These are phyloP conservation scores for Pantala flavescens DNA, from an alignment of 1,140 invertebrate species.

Conservation along the genomic window DNA sequence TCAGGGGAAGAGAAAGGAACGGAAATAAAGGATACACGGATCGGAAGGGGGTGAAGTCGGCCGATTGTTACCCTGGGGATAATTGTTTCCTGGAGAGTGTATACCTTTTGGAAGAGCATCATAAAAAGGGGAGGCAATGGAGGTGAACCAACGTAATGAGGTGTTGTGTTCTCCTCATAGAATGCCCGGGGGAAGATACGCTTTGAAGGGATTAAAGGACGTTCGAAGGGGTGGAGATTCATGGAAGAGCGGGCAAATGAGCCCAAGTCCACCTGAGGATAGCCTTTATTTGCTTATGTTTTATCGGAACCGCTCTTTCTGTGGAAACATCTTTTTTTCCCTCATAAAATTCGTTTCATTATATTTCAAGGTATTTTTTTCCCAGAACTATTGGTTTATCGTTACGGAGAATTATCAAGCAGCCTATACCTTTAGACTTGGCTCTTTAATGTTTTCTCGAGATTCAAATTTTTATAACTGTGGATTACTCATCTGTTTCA, in stretches of 20 bases:
- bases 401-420: too few relatives aligned
- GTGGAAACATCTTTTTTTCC: too few relatives aligned
- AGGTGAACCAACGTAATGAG: neutral
- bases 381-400: too few relatives aligned
- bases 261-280: neutral
- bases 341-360: too few relatives aligned
- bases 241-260: neutral
- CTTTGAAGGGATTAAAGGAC: neutral
- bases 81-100: neutral
- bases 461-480: too few relatives aligned
- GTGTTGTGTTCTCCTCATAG: constrained; percentile 4
- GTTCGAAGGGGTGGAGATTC: neutral
- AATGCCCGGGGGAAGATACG: neutral
- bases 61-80: neutral
- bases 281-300: too few relatives aligned
- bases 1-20: neutral
- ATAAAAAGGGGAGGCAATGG: neutral
- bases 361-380: too few relatives aligned
- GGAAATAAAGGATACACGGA: neutral
- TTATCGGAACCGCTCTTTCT: too few relatives aligned
- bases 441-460: too few relatives aligned
- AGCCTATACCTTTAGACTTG: too few relatives aligned
- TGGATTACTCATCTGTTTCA: too few relatives aligned
- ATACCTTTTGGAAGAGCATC: neutral
- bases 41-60: too few relatives aligned